Evolutionary conservation across 2,888 invertebrate species (phyloP).

Genomic region (Amblyjoppa fuscipennis): DNA sequence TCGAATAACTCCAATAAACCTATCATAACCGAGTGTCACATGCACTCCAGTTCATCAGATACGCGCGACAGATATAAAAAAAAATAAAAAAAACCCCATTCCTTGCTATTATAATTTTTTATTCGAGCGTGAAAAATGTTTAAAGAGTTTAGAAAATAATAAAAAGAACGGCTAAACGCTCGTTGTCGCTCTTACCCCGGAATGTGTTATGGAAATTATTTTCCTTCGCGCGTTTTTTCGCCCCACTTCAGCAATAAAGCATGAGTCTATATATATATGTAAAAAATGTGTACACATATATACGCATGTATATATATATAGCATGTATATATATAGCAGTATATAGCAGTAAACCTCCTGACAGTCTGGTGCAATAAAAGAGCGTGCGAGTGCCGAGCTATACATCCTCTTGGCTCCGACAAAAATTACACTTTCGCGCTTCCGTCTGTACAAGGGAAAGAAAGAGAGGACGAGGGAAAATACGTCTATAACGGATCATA

Average conservation of each 20-base stretch:
- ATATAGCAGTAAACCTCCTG: background rate
- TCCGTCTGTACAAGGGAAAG: background rate
- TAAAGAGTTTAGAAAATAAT: conserved; percentile 1
- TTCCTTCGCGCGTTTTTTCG: background rate
- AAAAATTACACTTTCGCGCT: conserved; percentile 41
- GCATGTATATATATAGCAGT: background rate
- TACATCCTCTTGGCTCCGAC: conserved; percentile 24
- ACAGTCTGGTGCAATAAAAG: conserved; percentile 46
- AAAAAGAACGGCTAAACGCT: conserved; percentile 7
- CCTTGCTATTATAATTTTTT: background rate
- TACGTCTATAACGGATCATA: background rate
- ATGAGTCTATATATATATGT: background rate
- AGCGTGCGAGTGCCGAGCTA: conserved; percentile 5
- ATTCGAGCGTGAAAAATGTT: background rate
- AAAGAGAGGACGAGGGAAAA: background rate
- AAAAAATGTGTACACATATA: background rate
- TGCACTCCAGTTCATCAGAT: background rate
- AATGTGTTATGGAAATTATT: conserved; percentile 21
- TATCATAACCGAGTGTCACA: background rate
- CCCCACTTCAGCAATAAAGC: conserved; percentile 9
- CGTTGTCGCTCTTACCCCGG: background rate
- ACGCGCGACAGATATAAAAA: background rate
- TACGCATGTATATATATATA: background rate
- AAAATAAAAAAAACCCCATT: background rate
- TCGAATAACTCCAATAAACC: background rate